Evolutionary conservation across 2,888 invertebrate genomes (phyloP), one percentile per base, ranked within the genome.

Genomic region (Andrena camellia): DNA sequence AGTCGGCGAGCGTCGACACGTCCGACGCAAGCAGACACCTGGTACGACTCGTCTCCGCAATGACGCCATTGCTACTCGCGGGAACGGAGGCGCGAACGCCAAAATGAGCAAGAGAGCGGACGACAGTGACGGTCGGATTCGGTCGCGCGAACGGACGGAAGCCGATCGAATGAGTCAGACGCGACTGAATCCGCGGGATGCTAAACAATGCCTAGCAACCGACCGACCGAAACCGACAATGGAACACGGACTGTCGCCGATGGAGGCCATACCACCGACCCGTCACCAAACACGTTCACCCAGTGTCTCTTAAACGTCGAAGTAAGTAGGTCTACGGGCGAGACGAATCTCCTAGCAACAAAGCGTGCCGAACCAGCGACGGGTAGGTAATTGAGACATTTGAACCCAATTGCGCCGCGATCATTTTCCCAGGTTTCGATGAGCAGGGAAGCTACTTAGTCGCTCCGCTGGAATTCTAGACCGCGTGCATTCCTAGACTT

Each of bases 81-180:
- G 26, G 70, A 62, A 68, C 33, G 26, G 23, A 52, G 67, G 35
- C n/a, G 78, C 72, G 76, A 68, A 74, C 52, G 54, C 83, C 81
- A 80, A 86, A 81, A 78, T 66, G 84, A 87, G 80, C 71, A 75
- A 80, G 70, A 29, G 29, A 59, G 59, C 57, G 78, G 75, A 74
- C 68, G 54, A 8, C 26, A 26, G 33, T 20, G 63, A 71, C 83
- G 81, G 72, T 85, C 89, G 86, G 84, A 87, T 84, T 68, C 83
- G 85, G 80, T 83, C 76, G 86, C 66, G 74, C 81, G 86, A 81
- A 88, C 91, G 86, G 81, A 88, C 90, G 92, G 91, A 92, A 91
- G 92, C 90, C 89, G 86, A 91, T 92, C 85, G 87, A 88, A 87
- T 91, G 92, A 93, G 91, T 92, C 92, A 92, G 90, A 89, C 89